These are phyloP conservation scores for Horisme vitalbata DNA, from an alignment of 2,888 invertebrate genomes.

Conservation along the genomic window DNA sequence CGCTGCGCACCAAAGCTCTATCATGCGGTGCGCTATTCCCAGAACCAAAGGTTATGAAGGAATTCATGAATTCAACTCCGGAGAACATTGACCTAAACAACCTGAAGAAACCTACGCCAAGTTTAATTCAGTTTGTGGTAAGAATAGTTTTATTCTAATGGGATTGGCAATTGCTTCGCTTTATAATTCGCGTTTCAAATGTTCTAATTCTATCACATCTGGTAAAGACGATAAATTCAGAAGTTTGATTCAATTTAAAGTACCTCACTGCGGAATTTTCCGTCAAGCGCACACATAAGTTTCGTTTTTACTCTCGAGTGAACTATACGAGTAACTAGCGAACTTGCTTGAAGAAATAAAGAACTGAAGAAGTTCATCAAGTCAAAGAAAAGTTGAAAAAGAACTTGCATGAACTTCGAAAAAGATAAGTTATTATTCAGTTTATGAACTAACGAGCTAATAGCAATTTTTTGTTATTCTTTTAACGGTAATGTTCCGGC, in stretches of 20 bases:
- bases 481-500: background rate
- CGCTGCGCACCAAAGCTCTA: constrained; percentile 86
- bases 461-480: background rate
- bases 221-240: too few species aligned
- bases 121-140: constrained; percentile 87
- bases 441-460: background rate
- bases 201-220: too few species aligned
- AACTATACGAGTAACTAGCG: constrained; percentile 5
- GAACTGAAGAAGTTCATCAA: constrained; percentile 13
- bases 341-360: constrained; percentile 18
- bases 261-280: too few species aligned
- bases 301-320: constrained; percentile 10
- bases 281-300: too few species aligned
- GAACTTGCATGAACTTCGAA: constrained; percentile 13
- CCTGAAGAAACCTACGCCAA: constrained; percentile 84
- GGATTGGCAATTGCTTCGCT: background rate
- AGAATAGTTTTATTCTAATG: constrained; percentile 29
- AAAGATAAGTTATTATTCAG: constrained; percentile 6
- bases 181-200: too few species aligned
- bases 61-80: constrained; percentile 85
- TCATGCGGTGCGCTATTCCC: constrained; percentile 85
- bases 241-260: background rate
- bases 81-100: constrained; percentile 78
- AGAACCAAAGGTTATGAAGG: constrained; percentile 87
- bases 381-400: constrained; percentile 21